These are phyloP conservation scores for Lasioglossum villosulum DNA, from an alignment of 2,888 invertebrate species.

Conservation along the genomic window DNA sequence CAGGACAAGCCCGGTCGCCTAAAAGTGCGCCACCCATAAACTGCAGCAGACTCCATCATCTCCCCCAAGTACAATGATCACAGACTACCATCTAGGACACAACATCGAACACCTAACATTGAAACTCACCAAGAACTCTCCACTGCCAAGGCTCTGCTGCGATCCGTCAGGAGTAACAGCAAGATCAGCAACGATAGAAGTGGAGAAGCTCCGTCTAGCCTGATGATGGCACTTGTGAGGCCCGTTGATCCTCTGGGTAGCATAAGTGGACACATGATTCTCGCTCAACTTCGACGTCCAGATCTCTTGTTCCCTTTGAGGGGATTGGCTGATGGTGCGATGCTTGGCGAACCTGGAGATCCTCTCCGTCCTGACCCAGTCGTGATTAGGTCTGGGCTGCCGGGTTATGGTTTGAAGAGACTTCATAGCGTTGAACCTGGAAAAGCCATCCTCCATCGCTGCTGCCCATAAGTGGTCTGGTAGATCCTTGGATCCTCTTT, in stretches of 20 bases:
- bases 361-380: slow-evolving; percentile 79
- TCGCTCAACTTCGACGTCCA: slow-evolving; percentile 77
- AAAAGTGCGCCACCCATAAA: not conserved
- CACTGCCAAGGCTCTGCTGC: slow-evolving; percentile 80
- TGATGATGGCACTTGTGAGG: slow-evolving; percentile 78
- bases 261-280: slow-evolving; percentile 71
- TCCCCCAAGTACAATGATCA: not conserved
- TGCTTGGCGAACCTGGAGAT: slow-evolving; percentile 79
- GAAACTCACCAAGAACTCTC: slow-evolving; percentile 79
- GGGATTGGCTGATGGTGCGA: slow-evolving; percentile 79
- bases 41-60: too few species aligned
- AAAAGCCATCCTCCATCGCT: slow-evolving; percentile 77
- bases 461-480: slow-evolving; percentile 79
- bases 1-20: not conserved
- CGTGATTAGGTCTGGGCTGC: slow-evolving; percentile 79
- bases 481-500: slow-evolving; percentile 74
- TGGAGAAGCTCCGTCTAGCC: slow-evolving; percentile 79
- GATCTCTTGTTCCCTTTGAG: slow-evolving; percentile 75
- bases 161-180: slow-evolving; percentile 78
- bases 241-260: slow-evolving; percentile 71
- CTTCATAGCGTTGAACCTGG: slow-evolving; percentile 78
- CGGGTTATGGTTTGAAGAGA: slow-evolving; percentile 78
- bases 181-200: slow-evolving; percentile 79
- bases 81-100: slow-evolving; percentile 34
- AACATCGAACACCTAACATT: slow-evolving; percentile 46